Evolutionary conservation across 2,888 invertebrate genomes (phyloP), one percentile per base, ranked within the genome.

Genomic region (Ophion ellenae): DNA sequence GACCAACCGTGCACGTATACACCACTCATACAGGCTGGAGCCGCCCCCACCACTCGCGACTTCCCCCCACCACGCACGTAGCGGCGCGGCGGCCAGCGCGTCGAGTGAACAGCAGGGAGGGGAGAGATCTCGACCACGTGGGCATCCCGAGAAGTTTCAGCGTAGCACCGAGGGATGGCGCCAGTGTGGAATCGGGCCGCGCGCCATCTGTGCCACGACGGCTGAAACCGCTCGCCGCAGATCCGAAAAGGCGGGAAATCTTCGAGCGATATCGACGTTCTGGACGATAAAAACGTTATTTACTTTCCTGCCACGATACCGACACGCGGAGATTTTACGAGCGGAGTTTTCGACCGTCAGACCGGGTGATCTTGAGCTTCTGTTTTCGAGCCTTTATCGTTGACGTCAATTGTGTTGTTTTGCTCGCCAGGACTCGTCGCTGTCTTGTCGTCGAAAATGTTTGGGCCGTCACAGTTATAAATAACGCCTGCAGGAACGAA

Each of bases 111-210:
- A 63, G 32, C 40, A 40, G 53, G 74, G 88, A 90, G 87, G 91
- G 90, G 88, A 91, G 90, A 89, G 89, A 70, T 69, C 17, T 32
- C 70, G 79, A 89, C 88, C 91, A 92, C 92, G 91, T 91, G 92
- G 69, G 91, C 89, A 87, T 75, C 59, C 59, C 84, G 71, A 90
- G 59, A 11, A 81, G 88, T 81, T 93, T 92, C 88, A 11, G 32
- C 28, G 59, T 2, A 32, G 2, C 47, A 28, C 57, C 61, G 86
- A 83, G 63, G 91, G 93, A 92, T 93, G 93, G 90, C 91, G 92
- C 84, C 24, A 40, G 70, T 77, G 66, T 20, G 64, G 78, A 78
- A 45, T 80, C 78, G 40, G 70, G 32, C 10, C 20, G 28, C 1
- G 10, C 69, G 81, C 84, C 87, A 87, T 84, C 87, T 36, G 63